These are phyloP conservation scores for Nibea albiflora DNA, from an alignment of 2,113 vertebrate genomes.

Conservation along the genomic window DNA sequence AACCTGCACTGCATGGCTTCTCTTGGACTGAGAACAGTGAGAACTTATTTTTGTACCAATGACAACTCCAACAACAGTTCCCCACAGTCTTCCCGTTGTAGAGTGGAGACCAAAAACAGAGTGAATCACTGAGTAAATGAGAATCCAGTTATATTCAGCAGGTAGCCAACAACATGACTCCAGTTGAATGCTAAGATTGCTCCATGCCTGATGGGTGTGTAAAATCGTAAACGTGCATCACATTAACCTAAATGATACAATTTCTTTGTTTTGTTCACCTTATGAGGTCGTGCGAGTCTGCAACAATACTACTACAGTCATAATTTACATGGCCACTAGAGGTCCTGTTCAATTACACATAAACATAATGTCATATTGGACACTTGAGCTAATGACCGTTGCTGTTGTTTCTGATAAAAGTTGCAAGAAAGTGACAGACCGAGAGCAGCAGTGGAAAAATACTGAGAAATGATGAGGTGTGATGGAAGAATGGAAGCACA, in stretches of 20 bases:
- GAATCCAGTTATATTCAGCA: no score
- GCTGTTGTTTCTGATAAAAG: background rate
- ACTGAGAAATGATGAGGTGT: background rate
- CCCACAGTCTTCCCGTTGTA: background rate
- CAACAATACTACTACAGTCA: background rate
- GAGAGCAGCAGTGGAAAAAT: background rate
- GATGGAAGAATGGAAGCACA: conserved; percentile 3
- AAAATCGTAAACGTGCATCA: background rate
- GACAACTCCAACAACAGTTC: no score
- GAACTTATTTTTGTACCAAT: background rate
- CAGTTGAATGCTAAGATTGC: no score
- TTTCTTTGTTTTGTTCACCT: no score
- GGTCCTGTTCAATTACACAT: background rate
- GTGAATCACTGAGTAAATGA: background rate
- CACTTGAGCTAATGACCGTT: background rate
- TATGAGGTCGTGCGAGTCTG: background rate
- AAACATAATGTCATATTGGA: background rate
- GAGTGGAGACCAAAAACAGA: background rate
- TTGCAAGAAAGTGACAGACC: background rate
- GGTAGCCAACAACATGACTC: background rate
- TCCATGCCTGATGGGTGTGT: background rate
- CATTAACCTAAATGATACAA: background rate
- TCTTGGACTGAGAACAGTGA: background rate
- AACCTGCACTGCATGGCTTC: conserved; percentile 24
- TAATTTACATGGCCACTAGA: background rate